phyloP scores from a whole-genome alignment of 1,140 invertebrate genomes.

The Aphelenchoides besseyi region DNA sequence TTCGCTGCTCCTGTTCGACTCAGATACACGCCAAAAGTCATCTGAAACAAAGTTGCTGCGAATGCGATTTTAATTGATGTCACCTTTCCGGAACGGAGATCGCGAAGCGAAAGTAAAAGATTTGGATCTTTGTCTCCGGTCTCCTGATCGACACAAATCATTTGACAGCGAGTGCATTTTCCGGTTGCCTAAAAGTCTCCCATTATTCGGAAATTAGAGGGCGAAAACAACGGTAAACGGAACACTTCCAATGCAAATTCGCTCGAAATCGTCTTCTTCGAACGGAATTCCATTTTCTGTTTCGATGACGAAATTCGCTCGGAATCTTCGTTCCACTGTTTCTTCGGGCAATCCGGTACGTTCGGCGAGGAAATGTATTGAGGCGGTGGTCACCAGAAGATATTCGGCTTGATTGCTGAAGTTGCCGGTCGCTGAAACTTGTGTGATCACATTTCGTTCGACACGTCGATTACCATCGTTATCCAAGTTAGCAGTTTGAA shows the following conservation, averaged over 20 bases:
- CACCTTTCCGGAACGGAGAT: constrained; percentile 61
- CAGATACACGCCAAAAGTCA: constrained; percentile 47
- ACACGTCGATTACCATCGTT: too few relatives aligned
- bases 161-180: constrained; percentile 81
- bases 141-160: constrained; percentile 84
- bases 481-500: not conserved
- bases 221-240: constrained; percentile 30
- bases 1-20: constrained; percentile 14
- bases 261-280: constrained; percentile 74
- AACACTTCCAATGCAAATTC: constrained; percentile 71
- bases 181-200: constrained; percentile 69
- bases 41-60: constrained; percentile 28
- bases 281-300: constrained; percentile 66
- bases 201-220: constrained; percentile 13
- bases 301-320: constrained; percentile 68
- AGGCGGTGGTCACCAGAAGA: constrained; percentile 75
- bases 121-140: constrained; percentile 77
- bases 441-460: constrained; percentile 47
- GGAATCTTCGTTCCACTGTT: constrained; percentile 66
- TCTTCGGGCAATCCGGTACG: constrained; percentile 66
- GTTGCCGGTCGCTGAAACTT: constrained; percentile 66
- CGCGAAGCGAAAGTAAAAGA: constrained; percentile 74
- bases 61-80: not conserved
- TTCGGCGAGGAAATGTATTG: constrained; percentile 71
- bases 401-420: constrained; percentile 84